Evolutionary conservation across 2,113 vertebrate species (phyloP).

Genomic region (Amblyopsis rosae): DNA sequence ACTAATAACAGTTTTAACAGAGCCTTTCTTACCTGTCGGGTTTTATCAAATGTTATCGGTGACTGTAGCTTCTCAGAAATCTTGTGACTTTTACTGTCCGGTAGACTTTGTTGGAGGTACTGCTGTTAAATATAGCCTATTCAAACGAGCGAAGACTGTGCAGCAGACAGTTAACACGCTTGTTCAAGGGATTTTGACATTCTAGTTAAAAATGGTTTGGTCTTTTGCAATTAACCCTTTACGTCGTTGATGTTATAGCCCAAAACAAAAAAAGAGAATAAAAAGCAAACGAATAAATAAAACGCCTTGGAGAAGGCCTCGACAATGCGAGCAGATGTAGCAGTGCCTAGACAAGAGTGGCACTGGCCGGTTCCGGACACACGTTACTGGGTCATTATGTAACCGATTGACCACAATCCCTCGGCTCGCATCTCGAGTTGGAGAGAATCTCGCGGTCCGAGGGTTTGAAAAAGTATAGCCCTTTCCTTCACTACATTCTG

Average conservation of each 20-base stretch:
- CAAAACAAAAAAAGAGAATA: conserved; percentile 6
- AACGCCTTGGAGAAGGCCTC: neutral
- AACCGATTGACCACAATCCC: conserved; percentile 50
- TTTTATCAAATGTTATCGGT: no score
- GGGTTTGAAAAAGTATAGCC: conserved; percentile 51
- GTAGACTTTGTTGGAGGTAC: no score
- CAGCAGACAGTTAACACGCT: no score
- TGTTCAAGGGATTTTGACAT: conserved; percentile 3
- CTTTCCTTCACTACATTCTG: conserved; percentile 12
- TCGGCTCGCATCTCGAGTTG: conserved; percentile 43
- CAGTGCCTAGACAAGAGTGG: conserved; percentile 47
- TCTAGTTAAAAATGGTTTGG: conserved; percentile 29
- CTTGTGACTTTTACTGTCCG: no score
- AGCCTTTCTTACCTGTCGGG: no score
- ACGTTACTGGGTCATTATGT: conserved; percentile 70
- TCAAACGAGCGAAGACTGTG: no score
- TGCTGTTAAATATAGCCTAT: no score
- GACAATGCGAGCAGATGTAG: neutral
- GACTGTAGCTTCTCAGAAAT: no score
- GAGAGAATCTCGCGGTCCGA: conserved; percentile 33
- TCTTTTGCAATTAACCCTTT: conserved; percentile 7
- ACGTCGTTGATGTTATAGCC: conserved; percentile 24
- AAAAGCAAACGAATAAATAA: neutral
- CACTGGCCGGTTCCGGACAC: conserved; percentile 64
- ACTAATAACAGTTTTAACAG: no score